Base-by-base conservation (phyloP, 2,113 vertebrate genomes). In the Paradisaea rubra region DNA sequence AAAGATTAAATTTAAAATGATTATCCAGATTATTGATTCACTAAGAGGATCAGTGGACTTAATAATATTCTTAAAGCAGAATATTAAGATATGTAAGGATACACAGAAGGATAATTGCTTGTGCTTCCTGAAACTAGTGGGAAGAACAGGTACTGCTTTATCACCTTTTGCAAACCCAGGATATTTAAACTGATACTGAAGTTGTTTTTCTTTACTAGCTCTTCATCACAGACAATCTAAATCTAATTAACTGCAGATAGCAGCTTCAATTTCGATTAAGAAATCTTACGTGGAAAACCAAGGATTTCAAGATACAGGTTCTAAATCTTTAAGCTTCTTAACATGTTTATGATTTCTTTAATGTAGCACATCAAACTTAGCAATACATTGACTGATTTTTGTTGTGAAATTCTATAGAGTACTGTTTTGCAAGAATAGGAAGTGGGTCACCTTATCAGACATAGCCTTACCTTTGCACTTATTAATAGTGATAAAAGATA, bases 31-130 rank as follows among this genome's bases (percentile, higher is more conserved):
- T 96, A 97, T 47, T 93, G 78, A 89, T 91, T 88, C 20, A 4
- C 76, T 89, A 94, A 92, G 84, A 94, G 73, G 93, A 97, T 94
- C 95, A 93, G 95, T 94, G 82, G 70, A 86, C 96, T 91, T 89
- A 95, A 95, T 96, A 97, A 94, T 91, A 93, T 88, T 92, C 86
- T 95, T 91, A 91, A 88, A 15, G 12, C 21, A 88, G 72, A 85
- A 80, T 35, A 84, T 63, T 28, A 77, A 76, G 56, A 56, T 50
- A 63, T 42, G 27, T 28, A 70, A 56, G 18, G 42, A 56, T 56
- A 33, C 8, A 23, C 7, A 6, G 9, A 28, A 31, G 30, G 56
- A 70, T 84, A 61, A 96, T 92, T 95, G 53, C 42, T 96, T 95
- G 91, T 95, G 83, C 56, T 37, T 81, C 42, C 47, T 81, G 61